Evolutionary conservation across 1,140 invertebrate species (phyloP).

Genomic region (Drosophila virilis): DNA sequence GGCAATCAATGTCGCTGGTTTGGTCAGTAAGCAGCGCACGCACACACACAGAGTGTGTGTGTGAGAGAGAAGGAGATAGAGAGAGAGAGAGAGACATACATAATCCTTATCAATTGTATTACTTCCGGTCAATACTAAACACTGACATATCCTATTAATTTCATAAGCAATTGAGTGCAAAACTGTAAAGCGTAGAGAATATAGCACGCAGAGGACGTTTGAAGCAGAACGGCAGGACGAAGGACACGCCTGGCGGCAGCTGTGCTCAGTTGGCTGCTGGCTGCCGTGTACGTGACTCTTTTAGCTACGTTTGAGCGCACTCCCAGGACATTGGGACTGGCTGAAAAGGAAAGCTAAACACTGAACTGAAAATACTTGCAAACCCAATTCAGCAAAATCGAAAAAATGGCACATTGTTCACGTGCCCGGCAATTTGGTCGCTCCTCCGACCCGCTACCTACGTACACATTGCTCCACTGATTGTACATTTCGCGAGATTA

Average conservation of each 20-base stretch:
- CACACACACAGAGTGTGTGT: conserved; percentile 9
- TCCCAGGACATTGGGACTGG: conserved; percentile 62
- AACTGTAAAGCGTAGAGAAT: conserved; percentile 73
- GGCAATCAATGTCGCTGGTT: conserved; percentile 58
- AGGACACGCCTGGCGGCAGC: conserved; percentile 19
- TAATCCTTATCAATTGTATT: conserved; percentile 84
- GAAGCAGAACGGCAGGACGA: neutral
- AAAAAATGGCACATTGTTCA: conserved; percentile 80
- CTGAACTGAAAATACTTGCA: conserved; percentile 17
- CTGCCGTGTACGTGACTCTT: conserved; percentile 74
- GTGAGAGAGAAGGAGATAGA: conserved; percentile 21
- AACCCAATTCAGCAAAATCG: conserved; percentile 55
- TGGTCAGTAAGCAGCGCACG: conserved; percentile 44
- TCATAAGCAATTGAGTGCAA: conserved; percentile 83
- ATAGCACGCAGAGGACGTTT: conserved; percentile 12
- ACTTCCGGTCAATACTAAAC: conserved; percentile 83
- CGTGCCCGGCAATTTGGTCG: conserved; percentile 49
- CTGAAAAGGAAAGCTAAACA: conserved; percentile 36
- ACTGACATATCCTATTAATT: conserved; percentile 84
- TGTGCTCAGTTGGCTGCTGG: conserved; percentile 16
- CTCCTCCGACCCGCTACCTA: neutral
- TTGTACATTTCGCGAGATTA: conserved; percentile 79
- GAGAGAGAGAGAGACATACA: conserved; percentile 49
- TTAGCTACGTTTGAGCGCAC: conserved; percentile 74
- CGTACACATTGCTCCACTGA: conserved; percentile 19